Evolutionary conservation across 2,797 vertebrate species (phyloP).

Genomic region (Acanthornis magna): DNA sequence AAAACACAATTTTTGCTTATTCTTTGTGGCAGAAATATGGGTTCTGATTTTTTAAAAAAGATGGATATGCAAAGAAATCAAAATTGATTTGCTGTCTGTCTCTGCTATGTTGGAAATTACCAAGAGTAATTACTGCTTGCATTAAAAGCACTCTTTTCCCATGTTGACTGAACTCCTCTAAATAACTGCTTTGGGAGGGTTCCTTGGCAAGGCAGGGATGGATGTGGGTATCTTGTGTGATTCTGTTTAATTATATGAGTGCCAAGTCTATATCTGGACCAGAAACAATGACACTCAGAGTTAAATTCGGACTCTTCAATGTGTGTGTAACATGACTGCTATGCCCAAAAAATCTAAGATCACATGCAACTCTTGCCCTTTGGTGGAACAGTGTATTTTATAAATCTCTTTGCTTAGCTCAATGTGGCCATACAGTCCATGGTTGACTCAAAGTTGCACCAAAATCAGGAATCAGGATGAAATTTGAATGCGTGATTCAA

Average conservation of each 20-base stretch:
- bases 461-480: not conserved
- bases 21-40: not conserved
- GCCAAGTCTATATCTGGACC: not conserved
- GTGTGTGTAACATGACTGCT: not conserved
- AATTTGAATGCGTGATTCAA: not conserved
- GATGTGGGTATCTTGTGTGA: not conserved
- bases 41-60: not conserved
- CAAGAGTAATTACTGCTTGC: not conserved
- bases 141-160: not conserved
- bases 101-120: not conserved
- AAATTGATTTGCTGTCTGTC: not conserved
- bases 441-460: not conserved
- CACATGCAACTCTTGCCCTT: not conserved
- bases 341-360: not conserved
- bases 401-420: not conserved
- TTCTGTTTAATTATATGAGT: conserved; percentile 6
- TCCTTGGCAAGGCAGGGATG: not conserved
- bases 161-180: not conserved
- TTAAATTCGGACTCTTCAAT: not conserved
- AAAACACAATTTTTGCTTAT: conserved; percentile 19
- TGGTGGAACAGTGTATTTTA: not conserved
- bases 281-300: not conserved
- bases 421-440: not conserved
- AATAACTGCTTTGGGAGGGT: conserved; percentile 1
- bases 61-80: not conserved